Percentiles rank a stretch among this genome's conserved stretches.
These are phyloP conservation scores for Chaetops frenatus DNA, from an alignment of 2,113 vertebrate genomes.

Conservation along the genomic window DNA sequence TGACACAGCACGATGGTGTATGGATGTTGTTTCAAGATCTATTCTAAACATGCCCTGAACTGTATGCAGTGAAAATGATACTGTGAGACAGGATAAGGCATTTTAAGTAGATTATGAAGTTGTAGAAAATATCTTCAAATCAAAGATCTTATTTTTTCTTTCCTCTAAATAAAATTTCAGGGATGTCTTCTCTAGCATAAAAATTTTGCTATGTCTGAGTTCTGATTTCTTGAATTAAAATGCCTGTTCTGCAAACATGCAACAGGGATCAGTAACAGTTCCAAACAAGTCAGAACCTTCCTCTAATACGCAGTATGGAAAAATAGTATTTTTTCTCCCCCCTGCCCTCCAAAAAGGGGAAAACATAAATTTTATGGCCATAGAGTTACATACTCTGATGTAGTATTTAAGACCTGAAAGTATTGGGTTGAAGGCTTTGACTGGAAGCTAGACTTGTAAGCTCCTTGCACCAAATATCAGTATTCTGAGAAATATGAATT, in stretches of 20 bases:
- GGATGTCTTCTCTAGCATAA: neutral
- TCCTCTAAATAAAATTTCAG: neutral
- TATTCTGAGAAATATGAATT: neutral
- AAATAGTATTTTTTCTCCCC: accelerated
- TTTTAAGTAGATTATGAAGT: neutral
- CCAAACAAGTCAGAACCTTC: neutral
- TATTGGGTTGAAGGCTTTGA: neutral
- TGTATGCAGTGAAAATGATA: neutral
- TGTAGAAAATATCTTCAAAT: neutral
- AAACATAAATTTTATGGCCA: neutral
- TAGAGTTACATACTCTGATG: neutral
- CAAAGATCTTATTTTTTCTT: neutral
- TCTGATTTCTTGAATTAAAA: neutral
- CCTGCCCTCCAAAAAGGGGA: neutral
- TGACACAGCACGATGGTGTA: neutral
- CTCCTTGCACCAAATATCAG: neutral
- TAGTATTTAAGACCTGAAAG: neutral
- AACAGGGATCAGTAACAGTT: neutral
- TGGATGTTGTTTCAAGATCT: neutral
- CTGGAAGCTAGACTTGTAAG: neutral
- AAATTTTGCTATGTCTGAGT: neutral
- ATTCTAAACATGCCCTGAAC: neutral
- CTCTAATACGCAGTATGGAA: neutral
- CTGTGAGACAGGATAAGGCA: neutral
- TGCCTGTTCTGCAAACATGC: neutral